Base-by-base conservation (phyloP, 2,113 vertebrate genomes). In the Ia io region DNA sequence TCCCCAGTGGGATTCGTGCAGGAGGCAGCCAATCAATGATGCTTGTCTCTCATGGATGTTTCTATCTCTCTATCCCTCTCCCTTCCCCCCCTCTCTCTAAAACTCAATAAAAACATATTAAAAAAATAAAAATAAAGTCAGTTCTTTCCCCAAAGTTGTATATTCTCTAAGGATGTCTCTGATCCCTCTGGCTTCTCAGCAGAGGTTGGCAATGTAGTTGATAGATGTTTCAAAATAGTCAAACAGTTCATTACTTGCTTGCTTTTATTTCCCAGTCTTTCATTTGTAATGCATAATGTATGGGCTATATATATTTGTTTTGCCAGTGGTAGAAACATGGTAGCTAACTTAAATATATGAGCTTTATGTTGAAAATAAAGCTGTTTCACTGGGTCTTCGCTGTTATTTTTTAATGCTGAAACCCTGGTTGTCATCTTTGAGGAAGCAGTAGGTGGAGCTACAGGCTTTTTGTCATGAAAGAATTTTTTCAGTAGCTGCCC, bases 371-470 rank as follows among this genome's bases (percentile, higher is more conserved):
- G 56, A 96, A 93, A 91, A 40, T 9, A 40, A 96, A 79, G 56
- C 84, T 88, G 11, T 82, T 92, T 77, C 40, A 59, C 32, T 30
- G 37, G 79, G 63, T 88, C 40, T 80, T 53, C n/a, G 0, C 6
- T 65, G 42, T 51, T 32, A 63, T 70, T 87, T 88, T 30, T 77
- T 14, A 76, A 49, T 20, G 13, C 74, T n/a, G 1, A 63, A 83
- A 47, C 5, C 44, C 71, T 17, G 22, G 51, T 53, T 70, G 90
- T 91, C 44, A 70, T 88, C 94, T 14, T 1, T 59, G 90, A 78
- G 53, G 49, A 94, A 97, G 96, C 98, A 98, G 98, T 97, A 98
- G 98, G 96, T 98, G 98, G 98, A 98, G 97, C 97, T 98, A 77
- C 95, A 98, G 98, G 87, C 98, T 97, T 98, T 98, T 97, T 95